A percentile compares a stretch with the other conserved stretches of the same genome.
Conservation (phyloP, 2,113 vertebrate species). For the Brienomyrus longianalis region DNA sequence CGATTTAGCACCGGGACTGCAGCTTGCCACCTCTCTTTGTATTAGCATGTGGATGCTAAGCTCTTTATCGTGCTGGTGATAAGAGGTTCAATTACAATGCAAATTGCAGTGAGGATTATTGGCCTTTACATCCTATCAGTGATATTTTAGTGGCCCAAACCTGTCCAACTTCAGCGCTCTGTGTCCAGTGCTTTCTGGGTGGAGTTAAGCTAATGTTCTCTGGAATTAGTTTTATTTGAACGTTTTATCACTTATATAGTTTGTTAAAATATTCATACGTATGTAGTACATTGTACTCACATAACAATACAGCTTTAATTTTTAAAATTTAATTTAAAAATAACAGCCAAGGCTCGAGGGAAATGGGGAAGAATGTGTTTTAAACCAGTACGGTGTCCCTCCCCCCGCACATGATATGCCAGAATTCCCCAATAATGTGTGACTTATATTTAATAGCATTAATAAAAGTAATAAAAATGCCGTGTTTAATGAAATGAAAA, state of each 20-base stretch:
- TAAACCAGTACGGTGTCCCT: neutral
- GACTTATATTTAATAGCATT: neutral
- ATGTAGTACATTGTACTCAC: neutral
- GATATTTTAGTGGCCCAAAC: neutral
- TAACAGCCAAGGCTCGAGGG: neutral
- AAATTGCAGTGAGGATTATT: neutral
- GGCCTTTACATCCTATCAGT: neutral
- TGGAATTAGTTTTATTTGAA: neutral
- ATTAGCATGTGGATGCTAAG: slow-evolving; percentile 9
- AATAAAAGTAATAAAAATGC: neutral
- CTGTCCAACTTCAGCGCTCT: neutral
- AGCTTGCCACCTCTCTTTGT: neutral
- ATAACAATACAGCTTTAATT: neutral
- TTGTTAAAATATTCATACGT: neutral
- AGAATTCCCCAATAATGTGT: neutral
- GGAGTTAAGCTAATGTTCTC: neutral
- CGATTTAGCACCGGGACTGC: neutral
- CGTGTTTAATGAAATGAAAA: neutral
- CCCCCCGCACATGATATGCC: neutral
- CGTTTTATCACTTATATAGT: neutral
- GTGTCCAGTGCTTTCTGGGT: neutral
- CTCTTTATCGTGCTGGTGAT: slow-evolving; percentile 15
- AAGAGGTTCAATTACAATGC: slow-evolving; percentile 21
- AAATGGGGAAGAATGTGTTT: neutral
- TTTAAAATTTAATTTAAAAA: neutral